phyloP scores from a whole-genome alignment of 2,888 invertebrate genomes.

The Endotricha flammealis region DNA sequence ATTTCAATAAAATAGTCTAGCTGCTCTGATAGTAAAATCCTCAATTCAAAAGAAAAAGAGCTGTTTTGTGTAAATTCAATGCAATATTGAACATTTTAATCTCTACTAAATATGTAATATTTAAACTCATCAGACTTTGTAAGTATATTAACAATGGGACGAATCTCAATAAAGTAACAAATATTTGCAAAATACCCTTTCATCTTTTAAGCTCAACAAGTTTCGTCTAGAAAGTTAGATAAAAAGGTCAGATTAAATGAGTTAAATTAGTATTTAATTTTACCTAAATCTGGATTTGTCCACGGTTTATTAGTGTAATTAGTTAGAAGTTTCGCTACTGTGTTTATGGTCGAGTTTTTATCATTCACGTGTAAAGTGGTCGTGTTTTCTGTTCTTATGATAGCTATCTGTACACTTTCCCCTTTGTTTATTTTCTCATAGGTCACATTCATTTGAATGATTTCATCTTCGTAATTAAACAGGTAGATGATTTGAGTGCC shows the following conservation, averaged over 20 bases:
- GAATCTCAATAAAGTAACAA: too few relatives aligned
- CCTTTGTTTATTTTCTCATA: conserved; percentile 87
- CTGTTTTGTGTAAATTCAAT: too few relatives aligned
- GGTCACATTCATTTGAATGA: conserved; percentile 86
- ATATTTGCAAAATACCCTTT: not conserved
- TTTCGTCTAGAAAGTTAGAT: not conserved
- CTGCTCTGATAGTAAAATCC: too few relatives aligned
- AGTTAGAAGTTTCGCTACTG: conserved; percentile 83
- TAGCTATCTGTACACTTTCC: conserved; percentile 92
- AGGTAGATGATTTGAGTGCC: conserved; percentile 89
- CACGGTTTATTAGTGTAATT: conserved; percentile 92
- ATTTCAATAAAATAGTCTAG: too few relatives aligned
- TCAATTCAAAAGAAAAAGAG: too few relatives aligned
- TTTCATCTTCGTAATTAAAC: conserved; percentile 89
- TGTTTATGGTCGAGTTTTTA: conserved; percentile 82
- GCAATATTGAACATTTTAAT: too few relatives aligned
- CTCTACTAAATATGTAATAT: too few relatives aligned
- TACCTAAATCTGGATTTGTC: conserved; percentile 88
- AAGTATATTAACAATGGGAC: too few relatives aligned
- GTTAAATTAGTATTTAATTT: conserved; percentile 10
- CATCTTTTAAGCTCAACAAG: too few relatives aligned
- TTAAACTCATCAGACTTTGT: not conserved
- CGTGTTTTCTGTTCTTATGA: conserved; percentile 83
- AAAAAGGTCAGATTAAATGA: conserved; percentile 5
- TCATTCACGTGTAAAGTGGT: conserved; percentile 91